Conservation (phyloP, 1,140 invertebrate genomes). For the Drosophila bifasciata region DNA sequence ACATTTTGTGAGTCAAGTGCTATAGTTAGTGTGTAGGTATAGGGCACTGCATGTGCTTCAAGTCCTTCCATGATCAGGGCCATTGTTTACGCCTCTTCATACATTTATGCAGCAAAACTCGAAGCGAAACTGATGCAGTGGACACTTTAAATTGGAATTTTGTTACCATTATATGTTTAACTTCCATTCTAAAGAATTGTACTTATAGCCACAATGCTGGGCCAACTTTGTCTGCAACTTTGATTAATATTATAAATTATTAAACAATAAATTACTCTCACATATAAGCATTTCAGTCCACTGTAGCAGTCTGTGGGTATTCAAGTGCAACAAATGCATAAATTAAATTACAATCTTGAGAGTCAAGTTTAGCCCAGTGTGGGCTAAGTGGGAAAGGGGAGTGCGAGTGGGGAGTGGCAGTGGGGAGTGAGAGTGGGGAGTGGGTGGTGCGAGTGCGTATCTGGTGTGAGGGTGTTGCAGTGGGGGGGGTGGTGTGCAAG, state of each 20-base stretch:
- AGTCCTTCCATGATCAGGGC: conserved; percentile 4
- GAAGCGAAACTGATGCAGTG: too few relatives aligned
- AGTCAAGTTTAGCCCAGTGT: conserved; percentile 20
- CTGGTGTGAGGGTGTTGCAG: neutral
- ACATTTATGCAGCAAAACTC: conserved; percentile 8
- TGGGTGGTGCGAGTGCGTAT: conserved; percentile 12
- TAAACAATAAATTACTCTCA: too few relatives aligned
- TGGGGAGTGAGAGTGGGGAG: too few relatives aligned
- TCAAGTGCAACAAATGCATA: conserved; percentile 66
- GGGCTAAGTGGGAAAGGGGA: too few relatives aligned
- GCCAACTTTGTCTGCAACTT: too few relatives aligned
- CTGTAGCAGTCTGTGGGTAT: conserved; percentile 20
- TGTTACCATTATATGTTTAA: too few relatives aligned
- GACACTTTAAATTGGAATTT: too few relatives aligned
- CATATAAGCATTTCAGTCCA: conserved; percentile 12
- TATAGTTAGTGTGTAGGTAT: too few relatives aligned
- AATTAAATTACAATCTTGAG: conserved; percentile 55
- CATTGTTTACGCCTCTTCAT: conserved; percentile 3
- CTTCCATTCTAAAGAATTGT: too few relatives aligned
- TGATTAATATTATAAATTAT: too few relatives aligned
- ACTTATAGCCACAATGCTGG: too few relatives aligned
- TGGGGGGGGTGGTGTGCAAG: conserved; percentile 54
- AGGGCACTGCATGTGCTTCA: neutral
- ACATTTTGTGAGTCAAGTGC: conserved; percentile 10
- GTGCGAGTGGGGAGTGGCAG: too few relatives aligned